These are phyloP conservation scores for Diploscapter pachys DNA, from an alignment of 1,140 invertebrate genomes.

Conservation along the genomic window DNA sequence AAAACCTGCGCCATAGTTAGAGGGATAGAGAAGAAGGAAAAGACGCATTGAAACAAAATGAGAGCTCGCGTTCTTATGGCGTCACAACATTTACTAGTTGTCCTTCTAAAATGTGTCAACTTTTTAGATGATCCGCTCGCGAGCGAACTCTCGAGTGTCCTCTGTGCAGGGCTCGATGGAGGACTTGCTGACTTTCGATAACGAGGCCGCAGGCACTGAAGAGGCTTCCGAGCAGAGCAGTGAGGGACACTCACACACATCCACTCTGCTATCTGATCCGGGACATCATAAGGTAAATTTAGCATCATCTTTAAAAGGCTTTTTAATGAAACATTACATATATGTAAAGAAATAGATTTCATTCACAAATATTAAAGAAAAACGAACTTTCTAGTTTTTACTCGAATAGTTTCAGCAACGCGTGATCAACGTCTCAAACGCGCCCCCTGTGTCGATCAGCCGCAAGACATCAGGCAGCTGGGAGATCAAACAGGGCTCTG, in stretches of 20 bases:
- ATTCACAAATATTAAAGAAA: neutral
- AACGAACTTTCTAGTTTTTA: neutral
- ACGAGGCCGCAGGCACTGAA: slow-evolving; percentile 27
- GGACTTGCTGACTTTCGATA: slow-evolving; percentile 26
- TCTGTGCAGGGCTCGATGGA: slow-evolving; percentile 32
- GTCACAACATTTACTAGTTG: neutral
- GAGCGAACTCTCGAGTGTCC: slow-evolving; percentile 35
- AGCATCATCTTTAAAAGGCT: neutral
- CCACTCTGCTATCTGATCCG: slow-evolving; percentile 11
- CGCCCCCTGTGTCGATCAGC: slow-evolving; percentile 56
- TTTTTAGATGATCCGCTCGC: slow-evolving; percentile 23
- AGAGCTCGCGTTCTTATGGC: neutral
- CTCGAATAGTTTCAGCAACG: slow-evolving; percentile 39
- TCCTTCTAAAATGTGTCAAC: neutral
- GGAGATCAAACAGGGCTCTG: slow-evolving; percentile 59
- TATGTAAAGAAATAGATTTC: too few relatives aligned
- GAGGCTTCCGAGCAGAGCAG: neutral
- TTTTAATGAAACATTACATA: too few relatives aligned
- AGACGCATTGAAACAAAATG: neutral
- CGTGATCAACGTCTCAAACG: slow-evolving; percentile 58
- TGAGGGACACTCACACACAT: neutral
- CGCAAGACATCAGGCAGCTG: slow-evolving; percentile 54
- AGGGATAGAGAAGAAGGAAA: neutral
- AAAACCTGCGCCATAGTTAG: too few relatives aligned
- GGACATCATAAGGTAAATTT: slow-evolving; percentile 33